These are phyloP conservation scores for Pollachius pollachius DNA, from an alignment of 2,113 vertebrate species.

Conservation along the genomic window DNA sequence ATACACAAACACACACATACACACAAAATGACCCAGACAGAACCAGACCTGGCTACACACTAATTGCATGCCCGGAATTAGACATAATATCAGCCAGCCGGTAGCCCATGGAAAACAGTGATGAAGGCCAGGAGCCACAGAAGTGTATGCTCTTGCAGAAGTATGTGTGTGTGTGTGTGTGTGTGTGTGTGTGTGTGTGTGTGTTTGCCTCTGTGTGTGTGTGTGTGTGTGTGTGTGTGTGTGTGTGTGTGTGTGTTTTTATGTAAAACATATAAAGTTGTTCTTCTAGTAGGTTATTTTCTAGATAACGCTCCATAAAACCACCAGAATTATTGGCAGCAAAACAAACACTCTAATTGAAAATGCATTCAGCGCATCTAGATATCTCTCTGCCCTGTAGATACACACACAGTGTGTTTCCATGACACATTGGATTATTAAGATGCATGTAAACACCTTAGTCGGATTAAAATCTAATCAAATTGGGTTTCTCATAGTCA, in stretches of 20 bases:
- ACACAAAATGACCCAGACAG: conserved; percentile 59
- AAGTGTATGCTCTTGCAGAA: conserved; percentile 6
- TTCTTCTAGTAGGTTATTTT: no score
- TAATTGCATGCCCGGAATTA: conserved; percentile 72
- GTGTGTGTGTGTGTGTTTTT: neutral
- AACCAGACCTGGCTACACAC: conserved; percentile 60
- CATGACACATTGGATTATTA: no score
- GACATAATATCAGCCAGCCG: conserved; percentile 60
- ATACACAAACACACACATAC: conserved; percentile 22
- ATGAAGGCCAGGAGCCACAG: conserved; percentile 33
- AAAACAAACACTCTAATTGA: no score
- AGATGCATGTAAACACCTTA: no score
- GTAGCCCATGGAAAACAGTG: conserved; percentile 49
- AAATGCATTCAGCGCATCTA: no score
- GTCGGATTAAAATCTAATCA: no score
- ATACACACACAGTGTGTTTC: no score
- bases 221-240: neutral
- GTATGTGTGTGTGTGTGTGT: conserved; percentile 11
- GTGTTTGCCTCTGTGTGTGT: neutral
- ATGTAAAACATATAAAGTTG: no score
- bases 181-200: neutral
- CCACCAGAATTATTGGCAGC: no score
- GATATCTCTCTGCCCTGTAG: no score
- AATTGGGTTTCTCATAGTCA: no score
- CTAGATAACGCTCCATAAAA: no score